Base-by-base conservation (phyloP, 2,888 invertebrate genomes). In the Nebria salina region DNA sequence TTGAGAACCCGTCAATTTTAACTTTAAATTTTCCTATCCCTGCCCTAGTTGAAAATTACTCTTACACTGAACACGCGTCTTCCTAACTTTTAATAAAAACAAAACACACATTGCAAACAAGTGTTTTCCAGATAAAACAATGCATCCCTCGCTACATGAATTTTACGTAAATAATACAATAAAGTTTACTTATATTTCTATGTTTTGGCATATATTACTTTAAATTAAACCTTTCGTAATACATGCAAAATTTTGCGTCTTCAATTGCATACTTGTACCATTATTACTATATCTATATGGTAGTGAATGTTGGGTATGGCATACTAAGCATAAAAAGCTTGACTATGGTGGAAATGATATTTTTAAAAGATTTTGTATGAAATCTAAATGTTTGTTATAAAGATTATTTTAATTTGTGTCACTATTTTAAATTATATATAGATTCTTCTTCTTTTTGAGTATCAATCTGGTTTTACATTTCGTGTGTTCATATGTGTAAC, bases 41-140 rank as follows among this genome's bases (percentile, higher is more conserved):
- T 25, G n/a, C 68, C 20, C 26, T 68, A 68, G 68, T 68, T 68
- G 11, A 4, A 68, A 68, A 68, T 68, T 68, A 68, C 68, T 26
- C 3, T 25, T 26, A 68, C 7, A 68, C 2, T 68, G 11, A 68
- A 68, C 68, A 26, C 20, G 8, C 54, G 7, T 8, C 11, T 6
- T 11, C 2, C 68, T 26, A 26, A 68, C 20, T 20, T 68, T 68
- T 68, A 68, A 68, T 68, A 68, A 68, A 68, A 68, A 15, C 54
- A 54, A 54, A 54, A 54, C 54, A 54, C 9, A 68, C 68, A 26
- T 68, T 68, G 68, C n/a, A 54, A 54, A 54, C 8, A 54, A 11
- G 13, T 54, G 7, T 13, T 54, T 7, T 13, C 7, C 3, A 54
- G 54, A 54, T 54, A 54, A 54, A 11, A 54, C 7, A 13, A 54